phyloP scores from a whole-genome alignment of 2,888 invertebrate genomes.

The Ptilodon capucinus region DNA sequence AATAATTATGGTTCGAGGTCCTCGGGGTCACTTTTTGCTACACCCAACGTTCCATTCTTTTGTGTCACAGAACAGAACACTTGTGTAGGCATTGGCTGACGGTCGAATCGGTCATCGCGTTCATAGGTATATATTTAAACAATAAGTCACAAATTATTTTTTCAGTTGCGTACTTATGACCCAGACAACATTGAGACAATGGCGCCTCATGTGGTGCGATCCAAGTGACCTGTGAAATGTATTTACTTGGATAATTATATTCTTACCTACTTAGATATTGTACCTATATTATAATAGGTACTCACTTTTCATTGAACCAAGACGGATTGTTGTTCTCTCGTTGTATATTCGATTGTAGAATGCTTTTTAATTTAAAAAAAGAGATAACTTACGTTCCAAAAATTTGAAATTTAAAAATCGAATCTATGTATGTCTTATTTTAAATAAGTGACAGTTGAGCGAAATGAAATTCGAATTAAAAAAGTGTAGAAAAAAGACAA shows the following conservation, averaged over 20 bases:
- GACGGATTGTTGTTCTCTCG: too few relatives aligned
- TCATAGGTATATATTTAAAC: constrained; percentile 27
- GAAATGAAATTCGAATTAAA: too few relatives aligned
- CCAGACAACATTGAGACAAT: constrained; percentile 55
- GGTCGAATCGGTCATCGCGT: constrained; percentile 67
- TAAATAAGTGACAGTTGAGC: too few relatives aligned
- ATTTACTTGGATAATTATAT: neutral
- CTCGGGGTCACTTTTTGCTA: constrained; percentile 48
- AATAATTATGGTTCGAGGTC: constrained; percentile 37
- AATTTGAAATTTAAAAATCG: too few relatives aligned
- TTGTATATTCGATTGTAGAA: too few relatives aligned
- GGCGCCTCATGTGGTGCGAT: constrained; percentile 30
- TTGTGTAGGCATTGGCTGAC: constrained; percentile 47
- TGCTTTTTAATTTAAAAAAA: too few relatives aligned
- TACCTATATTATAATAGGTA: too few relatives aligned
- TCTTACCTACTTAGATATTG: neutral
- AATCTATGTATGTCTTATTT: too few relatives aligned
- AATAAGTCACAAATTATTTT: constrained; percentile 49
- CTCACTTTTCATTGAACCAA: too few relatives aligned
- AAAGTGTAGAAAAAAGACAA: too few relatives aligned
- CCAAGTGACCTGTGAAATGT: constrained; percentile 12
- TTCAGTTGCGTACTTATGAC: constrained; percentile 59
- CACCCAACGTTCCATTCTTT: constrained; percentile 21
- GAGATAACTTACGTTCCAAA: too few relatives aligned
- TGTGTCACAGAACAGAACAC: constrained; percentile 50